Evolutionary conservation across 2,113 vertebrate genomes (phyloP), one percentile per base, ranked within the genome.

Genomic region (Equus przewalskii): DNA sequence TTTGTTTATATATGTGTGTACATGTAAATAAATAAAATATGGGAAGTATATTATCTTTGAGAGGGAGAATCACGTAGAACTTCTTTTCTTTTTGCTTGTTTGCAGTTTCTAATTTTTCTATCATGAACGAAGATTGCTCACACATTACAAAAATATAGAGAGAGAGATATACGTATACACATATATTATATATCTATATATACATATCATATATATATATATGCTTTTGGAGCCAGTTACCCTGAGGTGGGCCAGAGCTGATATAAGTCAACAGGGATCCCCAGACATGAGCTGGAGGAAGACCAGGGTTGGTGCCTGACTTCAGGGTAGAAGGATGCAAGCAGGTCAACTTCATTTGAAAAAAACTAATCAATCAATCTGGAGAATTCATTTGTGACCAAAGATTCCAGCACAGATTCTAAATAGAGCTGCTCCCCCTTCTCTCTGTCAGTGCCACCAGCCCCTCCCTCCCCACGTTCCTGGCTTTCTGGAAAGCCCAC

Each of bases 401-500:
- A 81, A 84, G 58, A 24, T 67, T 62, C 15, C 72, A 88, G 41
- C 7, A 51, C 36, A 64, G 54, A 92, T 51, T 93, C 86, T 41
- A 67, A 54, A n/a, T 7, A 9, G 26, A 87, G 8, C 4, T 18
- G 4, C 1, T 64, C 1, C 26, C 56, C 51, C 9, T 96, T 81
- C 96, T 98, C 94, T 85, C 54, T 94, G 73, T 75, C 78, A 11
- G 78, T 58, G 91, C 0, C 0, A 0, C 4, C 4, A 5, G 70
- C 8, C 10, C 51, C n/a, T 96, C 82, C 78, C 16, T 56, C 82
- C 44, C 44, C 41, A 18, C 0, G 1, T 46, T 6, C 33, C 70
- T 56, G 88, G 72, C 54, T 83, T 88, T 92, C 94, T 96, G 92
- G 54, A 96, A 92, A 89, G 87, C 41, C 41, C 65, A 26, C 14